A percentile compares a stretch with the other conserved stretches of the same genome.
Conservation (phyloP, 2,888 invertebrate species). For the Serrognathus titanus region DNA sequence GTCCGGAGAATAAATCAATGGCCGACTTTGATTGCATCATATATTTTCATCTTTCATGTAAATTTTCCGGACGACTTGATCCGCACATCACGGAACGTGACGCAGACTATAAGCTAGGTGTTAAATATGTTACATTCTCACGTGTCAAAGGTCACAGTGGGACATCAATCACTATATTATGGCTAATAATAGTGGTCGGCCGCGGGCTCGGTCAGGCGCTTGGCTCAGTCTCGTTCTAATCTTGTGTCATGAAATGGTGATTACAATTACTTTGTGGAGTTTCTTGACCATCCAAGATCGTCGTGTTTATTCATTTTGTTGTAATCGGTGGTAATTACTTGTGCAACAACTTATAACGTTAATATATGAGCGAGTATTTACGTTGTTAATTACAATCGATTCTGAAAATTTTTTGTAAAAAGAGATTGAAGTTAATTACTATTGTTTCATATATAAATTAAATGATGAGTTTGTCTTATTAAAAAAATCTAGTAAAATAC, state of each 20-base stretch:
- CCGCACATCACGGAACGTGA: background rate
- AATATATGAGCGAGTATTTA: no score
- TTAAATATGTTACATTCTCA: slow-evolving; percentile 43
- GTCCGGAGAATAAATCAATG: no score
- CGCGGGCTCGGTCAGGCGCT: slow-evolving; percentile 23
- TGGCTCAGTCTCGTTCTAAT: slow-evolving; percentile 22
- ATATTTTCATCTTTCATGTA: background rate
- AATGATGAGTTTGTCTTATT: no score
- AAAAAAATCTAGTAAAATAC: no score
- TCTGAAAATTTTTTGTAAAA: no score
- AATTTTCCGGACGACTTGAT: background rate
- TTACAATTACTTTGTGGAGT: slow-evolving; percentile 1
- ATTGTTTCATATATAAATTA: no score
- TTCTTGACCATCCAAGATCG: background rate
- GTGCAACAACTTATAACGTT: no score
- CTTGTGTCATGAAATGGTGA: slow-evolving; percentile 6
- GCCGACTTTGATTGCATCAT: no score
- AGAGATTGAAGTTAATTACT: no score
- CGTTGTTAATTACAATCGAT: no score
- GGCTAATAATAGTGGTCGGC: slow-evolving; percentile 40
- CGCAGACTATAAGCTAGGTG: slow-evolving; percentile 33
- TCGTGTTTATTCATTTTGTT: background rate
- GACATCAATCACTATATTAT: slow-evolving; percentile 46
- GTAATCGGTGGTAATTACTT: background rate
- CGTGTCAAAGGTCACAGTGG: slow-evolving; percentile 43